These are phyloP conservation scores for Pseudococcus viburni DNA, from an alignment of 2,888 invertebrate genomes.

Conservation along the genomic window DNA sequence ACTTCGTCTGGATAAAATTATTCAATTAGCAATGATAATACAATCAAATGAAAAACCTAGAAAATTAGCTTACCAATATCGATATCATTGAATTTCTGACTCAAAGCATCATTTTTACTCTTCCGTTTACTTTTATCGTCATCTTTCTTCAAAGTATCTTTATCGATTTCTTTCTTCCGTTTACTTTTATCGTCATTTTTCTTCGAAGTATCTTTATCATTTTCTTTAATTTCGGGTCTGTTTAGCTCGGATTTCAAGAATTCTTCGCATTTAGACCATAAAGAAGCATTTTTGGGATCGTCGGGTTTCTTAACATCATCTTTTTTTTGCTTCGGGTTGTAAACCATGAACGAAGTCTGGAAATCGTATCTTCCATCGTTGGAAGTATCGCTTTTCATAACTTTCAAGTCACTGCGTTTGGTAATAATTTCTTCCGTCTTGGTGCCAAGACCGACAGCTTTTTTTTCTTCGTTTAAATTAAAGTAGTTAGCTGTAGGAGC, in stretches of 20 bases:
- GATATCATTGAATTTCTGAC: constrained; percentile 35
- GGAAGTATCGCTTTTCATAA: constrained; percentile 3
- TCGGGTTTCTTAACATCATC: background rate
- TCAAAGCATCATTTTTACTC: background rate
- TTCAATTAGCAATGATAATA: background rate
- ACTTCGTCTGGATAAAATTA: constrained; percentile 52
- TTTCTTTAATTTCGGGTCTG: background rate
- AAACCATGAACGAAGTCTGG: constrained; percentile 56
- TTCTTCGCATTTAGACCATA: constrained; percentile 61
- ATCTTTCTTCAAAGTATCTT: constrained; percentile 1
- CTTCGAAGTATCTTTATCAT: background rate
- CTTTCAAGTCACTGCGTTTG: constrained; percentile 7
- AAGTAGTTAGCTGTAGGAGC: constrained; percentile 24
- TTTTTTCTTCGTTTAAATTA: constrained; percentile 39
- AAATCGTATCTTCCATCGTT: constrained; percentile 54
- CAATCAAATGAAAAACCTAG: background rate
- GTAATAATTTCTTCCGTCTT: constrained; percentile 21
- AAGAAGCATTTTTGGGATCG: constrained; percentile 29
- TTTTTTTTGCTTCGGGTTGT: constrained; percentile 45
- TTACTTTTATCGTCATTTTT: constrained; percentile 22
- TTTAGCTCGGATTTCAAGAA: constrained; percentile 38
- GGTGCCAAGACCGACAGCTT: background rate
- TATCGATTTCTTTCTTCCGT: background rate
- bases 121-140: constrained; percentile 15
- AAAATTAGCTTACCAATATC: constrained; percentile 54